Evolutionary conservation across 2,888 invertebrate genomes (phyloP), one percentile per base, ranked within the genome.

Genomic region (Glyphotaelius pellucidus): DNA sequence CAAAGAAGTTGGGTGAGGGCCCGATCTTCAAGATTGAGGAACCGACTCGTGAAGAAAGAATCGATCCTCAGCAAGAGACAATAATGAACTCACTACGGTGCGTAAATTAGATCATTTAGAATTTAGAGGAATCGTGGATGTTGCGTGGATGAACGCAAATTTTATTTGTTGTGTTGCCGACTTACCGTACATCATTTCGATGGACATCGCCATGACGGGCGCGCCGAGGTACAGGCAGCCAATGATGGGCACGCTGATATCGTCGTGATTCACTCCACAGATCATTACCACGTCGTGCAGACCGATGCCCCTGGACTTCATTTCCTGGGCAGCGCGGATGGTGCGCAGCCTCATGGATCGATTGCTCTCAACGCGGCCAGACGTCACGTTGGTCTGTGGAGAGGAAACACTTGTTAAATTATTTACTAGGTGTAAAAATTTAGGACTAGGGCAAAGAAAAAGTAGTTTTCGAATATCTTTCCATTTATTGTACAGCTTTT

Each of bases 251-350:
- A 94, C 93, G 67, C 93, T 93, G 67, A 93, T 94, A 89, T 95
- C 94, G 85, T 95, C 92, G 52, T 94, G 94, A 90, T 94, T 95
- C 32, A 93, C 91, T 14, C 94, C 94, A 91, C 95, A 95, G 12
- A 94, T 92, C 31, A 94, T 92, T 19, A 95, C 92, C 4, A 94
- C 93, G 91, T 94, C 95, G 0, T 94, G 93, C 3, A 94, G 89
- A 47, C 93, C 93, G 19, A 95, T 85, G 12, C 94, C 94, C 32
- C 94, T 91, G 86, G 90, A 92, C 89, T 92, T 93, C 92, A 95
- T 91, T 52, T 93, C 93, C 87, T 94, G 92, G 3, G 95, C 95
- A 42, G 94, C 91, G 42, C 94, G 92, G 15, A 94, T 93, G 35
- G 94, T 94, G 42, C 94, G 91, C 80, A 88, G 30, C 12, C 94